Evolutionary conservation across 2,797 vertebrate species (phyloP), one percentile per base, ranked within the genome.

Genomic region (Dromococcyx pavoninus): DNA sequence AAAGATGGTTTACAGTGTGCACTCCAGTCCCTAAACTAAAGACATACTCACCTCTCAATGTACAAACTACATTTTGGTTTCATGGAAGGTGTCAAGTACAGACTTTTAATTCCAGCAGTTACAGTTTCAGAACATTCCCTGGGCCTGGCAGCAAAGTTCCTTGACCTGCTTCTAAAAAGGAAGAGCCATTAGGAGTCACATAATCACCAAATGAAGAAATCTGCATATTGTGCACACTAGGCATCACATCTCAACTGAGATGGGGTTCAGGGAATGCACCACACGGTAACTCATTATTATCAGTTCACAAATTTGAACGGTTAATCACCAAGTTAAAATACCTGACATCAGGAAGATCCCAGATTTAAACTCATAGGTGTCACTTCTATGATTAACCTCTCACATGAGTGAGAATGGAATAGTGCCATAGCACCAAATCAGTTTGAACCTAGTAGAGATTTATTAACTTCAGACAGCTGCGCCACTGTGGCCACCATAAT

Each of bases 21-120:
- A 18, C 44, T 44, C 19, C 44, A 44, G 18, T 18, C 44, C 44
- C 44, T 44, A 39, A 77, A 27, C 10, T 28, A 25, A 82, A 78
- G 35, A 16, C 12, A 58, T 15, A 87, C 95, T 95, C 75, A 98
- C 98, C 97, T 94, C 41, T 97, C 97, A 56, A 98, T 83, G 37
- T 25, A 35, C 17, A 53, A 21, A 8, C 17, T 53, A 56, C 10
- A 28, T 35, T 27, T 56, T 0, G 0, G 17, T 64, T 88, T 93
- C 27, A 37, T 2, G 3, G 60, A 24, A 41, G 72, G 7, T 2
- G 4, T 92, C 70, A 58, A 64, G 32, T 1, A 11, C 7, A 48
- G 50, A 73, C 10, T 88, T 58, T 37, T 69, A 32, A 84, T 62
- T 53, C 44, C 64, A 21, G 44, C 21, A 37, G 13, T 62, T 83